Conservation (phyloP, 2,888 invertebrate genomes). For the Pristionchus arcanus region DNA sequence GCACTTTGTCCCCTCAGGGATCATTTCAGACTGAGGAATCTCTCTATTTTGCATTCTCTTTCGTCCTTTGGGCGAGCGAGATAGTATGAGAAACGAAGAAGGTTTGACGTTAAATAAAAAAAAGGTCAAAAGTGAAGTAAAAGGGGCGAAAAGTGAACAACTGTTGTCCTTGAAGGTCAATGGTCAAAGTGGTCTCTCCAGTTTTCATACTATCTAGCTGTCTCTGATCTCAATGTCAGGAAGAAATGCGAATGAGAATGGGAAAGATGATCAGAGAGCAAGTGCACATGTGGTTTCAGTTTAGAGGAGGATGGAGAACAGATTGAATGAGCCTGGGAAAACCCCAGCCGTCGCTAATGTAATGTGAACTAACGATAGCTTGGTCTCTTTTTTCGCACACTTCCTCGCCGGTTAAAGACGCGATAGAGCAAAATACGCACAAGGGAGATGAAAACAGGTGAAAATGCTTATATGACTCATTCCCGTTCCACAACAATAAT, state of each 20-base stretch:
- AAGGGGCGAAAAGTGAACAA: background rate
- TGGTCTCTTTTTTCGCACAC: background rate
- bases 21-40: background rate
- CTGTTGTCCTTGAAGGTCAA: background rate
- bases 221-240: too few species aligned
- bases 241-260: too few species aligned
- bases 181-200: too few species aligned
- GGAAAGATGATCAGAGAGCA: too few species aligned
- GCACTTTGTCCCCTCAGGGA: slow-evolving; percentile 18
- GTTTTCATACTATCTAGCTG: too few species aligned
- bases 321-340: background rate
- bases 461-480: background rate
- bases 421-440: background rate
- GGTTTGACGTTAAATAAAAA: too few species aligned
- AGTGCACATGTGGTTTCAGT: background rate
- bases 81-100: too few species aligned
- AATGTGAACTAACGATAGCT: background rate
- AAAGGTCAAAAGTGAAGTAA: background rate
- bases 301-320: background rate
- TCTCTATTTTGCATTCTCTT: too few species aligned
- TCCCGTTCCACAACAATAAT: background rate
- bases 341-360: background rate
- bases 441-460: background rate
- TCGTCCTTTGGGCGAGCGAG: too few species aligned
- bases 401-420: background rate